phyloP scores from a whole-genome alignment of 1,140 invertebrate species.

The Calliopsis andreniformis region DNA sequence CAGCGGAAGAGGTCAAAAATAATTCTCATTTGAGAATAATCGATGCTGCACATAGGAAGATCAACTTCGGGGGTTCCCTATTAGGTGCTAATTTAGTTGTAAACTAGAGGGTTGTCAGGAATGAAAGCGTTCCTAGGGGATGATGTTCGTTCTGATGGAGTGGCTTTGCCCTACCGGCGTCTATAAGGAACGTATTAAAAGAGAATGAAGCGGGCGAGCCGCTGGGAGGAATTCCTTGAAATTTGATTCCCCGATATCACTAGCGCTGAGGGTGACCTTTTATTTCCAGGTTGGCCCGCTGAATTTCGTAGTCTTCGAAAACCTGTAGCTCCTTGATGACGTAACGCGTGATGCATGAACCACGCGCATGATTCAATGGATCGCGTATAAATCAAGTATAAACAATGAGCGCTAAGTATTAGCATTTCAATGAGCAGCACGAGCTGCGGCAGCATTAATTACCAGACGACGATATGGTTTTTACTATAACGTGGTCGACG shows the following conservation, averaged over 20 bases:
- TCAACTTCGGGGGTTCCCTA: slow-evolving; percentile 50
- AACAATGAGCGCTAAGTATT: slow-evolving; percentile 55
- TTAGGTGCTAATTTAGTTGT: slow-evolving; percentile 69
- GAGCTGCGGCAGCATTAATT: slow-evolving; percentile 52
- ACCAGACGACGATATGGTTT: slow-evolving; percentile 53
- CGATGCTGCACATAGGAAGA: slow-evolving; percentile 12
- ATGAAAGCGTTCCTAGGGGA: slow-evolving; percentile 62
- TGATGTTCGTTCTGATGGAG: slow-evolving; percentile 57
- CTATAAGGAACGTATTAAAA: slow-evolving; percentile 57
- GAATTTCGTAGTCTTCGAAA: background rate
- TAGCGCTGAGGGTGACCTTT: slow-evolving; percentile 1
- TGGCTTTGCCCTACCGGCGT: slow-evolving; percentile 31
- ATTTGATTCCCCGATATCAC: slow-evolving; percentile 29
- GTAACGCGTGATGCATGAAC: background rate
- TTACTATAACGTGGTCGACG: slow-evolving; percentile 40
- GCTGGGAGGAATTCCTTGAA: slow-evolving; percentile 34
- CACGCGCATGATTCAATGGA: background rate
- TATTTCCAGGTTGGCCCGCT: background rate
- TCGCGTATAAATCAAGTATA: slow-evolving; percentile 57
- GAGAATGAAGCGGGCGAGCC: slow-evolving; percentile 46
- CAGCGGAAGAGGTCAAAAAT: slow-evolving; percentile 15
- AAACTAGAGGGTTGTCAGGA: slow-evolving; percentile 59
- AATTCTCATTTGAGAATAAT: slow-evolving; percentile 47
- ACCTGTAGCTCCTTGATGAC: background rate
- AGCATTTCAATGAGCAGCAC: slow-evolving; percentile 58